Percentiles rank a stretch among this genome's conserved stretches.
These are phyloP conservation scores for Aleiodes sp. DNA, from an alignment of 1,140 invertebrate genomes.

Conservation along the genomic window DNA sequence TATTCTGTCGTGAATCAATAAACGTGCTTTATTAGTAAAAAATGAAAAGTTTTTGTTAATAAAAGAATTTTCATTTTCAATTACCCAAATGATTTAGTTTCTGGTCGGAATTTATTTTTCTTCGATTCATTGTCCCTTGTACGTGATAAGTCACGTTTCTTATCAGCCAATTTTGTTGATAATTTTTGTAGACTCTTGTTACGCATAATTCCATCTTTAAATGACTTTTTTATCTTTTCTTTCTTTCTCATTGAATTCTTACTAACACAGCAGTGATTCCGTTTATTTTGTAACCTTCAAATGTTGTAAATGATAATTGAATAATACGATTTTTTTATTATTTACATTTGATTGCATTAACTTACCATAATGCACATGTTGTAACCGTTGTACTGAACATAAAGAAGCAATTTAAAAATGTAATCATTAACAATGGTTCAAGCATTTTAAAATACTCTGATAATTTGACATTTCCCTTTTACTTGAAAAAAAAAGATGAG, in stretches of 20 bases:
- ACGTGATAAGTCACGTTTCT: conserved; percentile 11
- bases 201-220: neutral
- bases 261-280: neutral
- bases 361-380: conserved; percentile 48
- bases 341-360: neutral
- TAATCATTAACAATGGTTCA: conserved; percentile 46
- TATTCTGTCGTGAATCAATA: neutral
- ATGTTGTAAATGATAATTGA: no score
- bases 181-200: neutral
- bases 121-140: conserved; percentile 11
- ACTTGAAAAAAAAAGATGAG: neutral
- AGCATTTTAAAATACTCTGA: conserved; percentile 37
- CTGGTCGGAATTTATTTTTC: neutral
- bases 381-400: conserved; percentile 51
- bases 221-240: neutral
- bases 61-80: neutral
- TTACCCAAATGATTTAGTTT: conserved; percentile 10
- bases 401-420: conserved; percentile 48
- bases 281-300: neutral
- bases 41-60: neutral
- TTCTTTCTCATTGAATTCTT: neutral
- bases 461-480: neutral
- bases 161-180: neutral
- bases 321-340: neutral
- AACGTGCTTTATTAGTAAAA: neutral